Conservation (phyloP, 1,140 invertebrate genomes). For the Heliothis subflexa region DNA sequence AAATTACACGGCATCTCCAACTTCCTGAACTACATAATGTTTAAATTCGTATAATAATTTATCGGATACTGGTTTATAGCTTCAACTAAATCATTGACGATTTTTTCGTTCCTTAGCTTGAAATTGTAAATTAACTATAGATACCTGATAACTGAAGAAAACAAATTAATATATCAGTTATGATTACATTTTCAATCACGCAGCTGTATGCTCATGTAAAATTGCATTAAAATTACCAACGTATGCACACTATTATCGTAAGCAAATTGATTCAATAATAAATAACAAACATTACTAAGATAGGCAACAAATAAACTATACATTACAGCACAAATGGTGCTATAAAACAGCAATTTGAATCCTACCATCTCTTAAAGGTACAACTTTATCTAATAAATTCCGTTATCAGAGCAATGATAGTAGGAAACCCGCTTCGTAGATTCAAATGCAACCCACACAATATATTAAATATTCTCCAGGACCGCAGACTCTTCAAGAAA, state of each 20-base stretch:
- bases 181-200: too few species aligned
- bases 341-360: conserved; percentile 8
- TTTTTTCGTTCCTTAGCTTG: too few species aligned
- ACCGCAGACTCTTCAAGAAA: background rate
- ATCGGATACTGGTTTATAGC: background rate
- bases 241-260: too few species aligned
- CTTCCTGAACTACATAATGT: background rate
- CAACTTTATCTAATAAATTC: conserved; percentile 21
- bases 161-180: too few species aligned
- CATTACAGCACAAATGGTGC: background rate
- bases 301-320: conserved; percentile 1
- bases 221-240: too few species aligned
- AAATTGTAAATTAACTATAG: too few species aligned
- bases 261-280: background rate
- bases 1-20: conserved; percentile 11
- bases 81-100: too few species aligned
- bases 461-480: background rate
- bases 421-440: conserved; percentile 1
- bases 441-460: background rate
- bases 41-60: background rate
- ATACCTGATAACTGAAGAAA: too few species aligned
- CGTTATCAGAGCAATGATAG: conserved; percentile 15
- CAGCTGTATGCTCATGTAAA: too few species aligned
- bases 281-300: conserved; percentile 2
- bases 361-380: background rate